Evolutionary conservation across 2,888 invertebrate genomes (phyloP), one percentile per base, ranked within the genome.

Genomic region (Temnothorax rugatulus): DNA sequence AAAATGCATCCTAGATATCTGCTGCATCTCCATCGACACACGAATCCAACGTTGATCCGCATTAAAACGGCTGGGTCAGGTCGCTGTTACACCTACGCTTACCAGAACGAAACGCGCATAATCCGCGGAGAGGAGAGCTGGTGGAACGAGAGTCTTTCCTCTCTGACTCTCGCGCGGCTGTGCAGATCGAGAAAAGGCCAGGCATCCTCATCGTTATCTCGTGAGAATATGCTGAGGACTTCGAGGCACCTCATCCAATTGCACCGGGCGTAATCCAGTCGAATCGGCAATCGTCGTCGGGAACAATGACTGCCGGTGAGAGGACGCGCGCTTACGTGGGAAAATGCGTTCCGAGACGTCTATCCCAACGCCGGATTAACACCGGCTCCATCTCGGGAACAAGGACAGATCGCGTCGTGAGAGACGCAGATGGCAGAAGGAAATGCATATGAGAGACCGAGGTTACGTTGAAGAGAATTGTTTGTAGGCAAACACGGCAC

Each of bases 401-500:
- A 41, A 73, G 50, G 44, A 50, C 66, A 63, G 63, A 82, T 59
- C 47, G 69, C 61, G 66, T 76, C 64, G 11, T 61, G 75, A 66
- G 71, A 71, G 63, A 82, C 52, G 18, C 64, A 74, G 52, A 83
- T 82, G 38, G 85, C 52, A 82, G 82, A 64, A 86, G 88, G 86
- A 87, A 87, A 84, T 79, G 88, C 86, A 81, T 79, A 86, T 63
- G 64, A 87, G 87, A 87, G 75, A 69, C 88, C 83, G 81, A 87
- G 88, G 84, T 88, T 90, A 89, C 90, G 90, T 84, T 91, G 86
- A 89, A 92, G 92, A 91, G 91, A 90, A 91, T 92, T 93, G 93
- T 93, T 93, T 93, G 92, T 92, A 89, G 89, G 90, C 91, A 93
- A 93, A 93, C 92, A 92, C 66, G 85, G 73, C 34, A 64, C 77